Evolutionary conservation across 2,888 invertebrate species (phyloP), one percentile per base, ranked within the genome.

Genomic region (Eupithecia subumbrata): DNA sequence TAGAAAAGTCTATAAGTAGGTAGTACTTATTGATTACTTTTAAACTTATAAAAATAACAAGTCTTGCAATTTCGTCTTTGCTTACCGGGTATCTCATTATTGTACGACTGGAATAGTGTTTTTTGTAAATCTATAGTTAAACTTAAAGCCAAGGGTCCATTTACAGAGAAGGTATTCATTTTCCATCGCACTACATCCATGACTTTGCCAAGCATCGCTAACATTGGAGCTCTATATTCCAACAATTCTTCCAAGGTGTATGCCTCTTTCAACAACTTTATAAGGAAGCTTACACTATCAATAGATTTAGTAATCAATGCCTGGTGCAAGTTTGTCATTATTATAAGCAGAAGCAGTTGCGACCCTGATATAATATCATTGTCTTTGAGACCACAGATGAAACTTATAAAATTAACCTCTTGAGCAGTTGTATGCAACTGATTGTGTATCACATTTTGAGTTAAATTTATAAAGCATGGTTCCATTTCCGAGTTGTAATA

Each of bases 181-280:
- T 88, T 91, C 92, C 93, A 92, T 34, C 95, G 84, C 1, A 90
- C 88, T 4, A 84, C 82, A 76, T 92, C 90, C 69, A 95, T 78
- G 4, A 93, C 87, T 82, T 93, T 94, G 16, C 88, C 92, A 30
- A 94, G 77, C 92, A 93, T 92, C 1, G 91, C 92, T 60, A 95
- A 80, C 84, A 92, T 87, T 18, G 95, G 94, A 16, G 92, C 92
- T 67, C 93, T 86, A 79, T 91, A 93, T 71, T 84, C 82, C 64
- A 86, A n/a, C 60, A 93, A 80, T 66, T 94, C 92, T 11, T 85
- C 82, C 5, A 89, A 73, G 11, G 78, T 82, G 75, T 86, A 94
- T 2, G 87, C 87, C 22, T 85, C 83, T 56, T 81, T 79, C 66
- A 95, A 79, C 16, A 93, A 79, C 66, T 85, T 89, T 37, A 91